phyloP scores from a whole-genome alignment of 2,113 vertebrate genomes.

The Chrysemys picta region DNA sequence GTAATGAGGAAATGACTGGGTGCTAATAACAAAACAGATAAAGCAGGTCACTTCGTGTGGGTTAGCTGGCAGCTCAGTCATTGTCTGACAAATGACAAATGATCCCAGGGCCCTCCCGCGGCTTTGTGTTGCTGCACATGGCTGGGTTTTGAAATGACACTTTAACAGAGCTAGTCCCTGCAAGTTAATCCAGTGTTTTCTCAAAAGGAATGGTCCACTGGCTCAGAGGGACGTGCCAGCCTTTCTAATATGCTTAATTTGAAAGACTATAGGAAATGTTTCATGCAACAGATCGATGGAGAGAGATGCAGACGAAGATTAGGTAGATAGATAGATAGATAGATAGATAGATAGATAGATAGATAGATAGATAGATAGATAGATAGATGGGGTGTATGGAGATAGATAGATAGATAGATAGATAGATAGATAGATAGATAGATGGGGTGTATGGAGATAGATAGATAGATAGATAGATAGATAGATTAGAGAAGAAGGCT shows the following conservation, averaged over 20 bases:
- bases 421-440: not conserved
- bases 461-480: no score
- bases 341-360: not conserved
- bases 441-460: no score
- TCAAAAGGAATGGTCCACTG: not conserved
- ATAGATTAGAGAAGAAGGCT: not conserved
- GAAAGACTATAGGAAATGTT: not conserved
- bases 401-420: not conserved
- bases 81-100: not conserved
- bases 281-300: not conserved
- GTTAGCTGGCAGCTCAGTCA: not conserved
- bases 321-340: not conserved
- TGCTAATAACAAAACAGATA: not conserved
- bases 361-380: not conserved
- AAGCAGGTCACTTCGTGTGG: not conserved
- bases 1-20: not conserved
- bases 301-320: not conserved
- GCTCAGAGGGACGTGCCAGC: not conserved
- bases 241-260: not conserved
- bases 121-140: not conserved
- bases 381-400: no score
- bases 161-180: not conserved
- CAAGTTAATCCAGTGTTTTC: not conserved
- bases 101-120: not conserved
- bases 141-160: not conserved